Base-by-base conservation (phyloP, 2,888 invertebrate species). In the Trissolcus brochymenae region DNA sequence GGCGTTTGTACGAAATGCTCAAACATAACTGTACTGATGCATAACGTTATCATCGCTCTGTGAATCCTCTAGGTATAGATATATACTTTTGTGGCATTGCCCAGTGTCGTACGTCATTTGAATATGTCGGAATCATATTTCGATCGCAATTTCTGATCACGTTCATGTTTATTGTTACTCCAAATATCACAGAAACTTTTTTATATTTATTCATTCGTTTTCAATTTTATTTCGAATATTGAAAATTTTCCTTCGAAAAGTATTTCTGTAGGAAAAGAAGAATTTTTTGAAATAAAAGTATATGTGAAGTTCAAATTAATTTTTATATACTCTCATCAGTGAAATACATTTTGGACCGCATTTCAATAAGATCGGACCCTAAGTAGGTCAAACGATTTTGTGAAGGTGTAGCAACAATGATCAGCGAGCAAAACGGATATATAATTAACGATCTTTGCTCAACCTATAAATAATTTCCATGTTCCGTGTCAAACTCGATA, bases 1-100 rank as follows among this genome's bases (percentile, higher is more conserved):
- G 35, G 50, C 54, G 21, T 60, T 60, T 59, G 68, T 60, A 55
- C 46, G 68, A 55, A 70, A 70, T 40, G 50, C 49, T 60, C 68
- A 61, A 70, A 70, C 68, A 61, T 61, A 60, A 70, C 68, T 61
- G 61, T 70, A 60, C 59, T 61, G 61, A 50, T 55, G 68, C 61
- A 70, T 70, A 70, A 70, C 61, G 68, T 70, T 70, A 70, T 70
- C 60, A 70, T 60, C 68, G 68, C 61, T 70, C 61, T 16, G 68
- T 55, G 68, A 70, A 70, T 70, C 61, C 55, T 61, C 55, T 55
- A 70, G 68, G 43, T 55, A 70, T 55, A 61, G 54, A 7, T 19
- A 29, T 35, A 11, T 35, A 35, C 35, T 35, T 35, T 54, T 70
- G 61, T 49, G 49, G 46, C 55, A 17, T n/a, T 60, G 51, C 62